Base-by-base conservation (phyloP, 2,113 vertebrate species). In the Narcine bancroftii region DNA sequence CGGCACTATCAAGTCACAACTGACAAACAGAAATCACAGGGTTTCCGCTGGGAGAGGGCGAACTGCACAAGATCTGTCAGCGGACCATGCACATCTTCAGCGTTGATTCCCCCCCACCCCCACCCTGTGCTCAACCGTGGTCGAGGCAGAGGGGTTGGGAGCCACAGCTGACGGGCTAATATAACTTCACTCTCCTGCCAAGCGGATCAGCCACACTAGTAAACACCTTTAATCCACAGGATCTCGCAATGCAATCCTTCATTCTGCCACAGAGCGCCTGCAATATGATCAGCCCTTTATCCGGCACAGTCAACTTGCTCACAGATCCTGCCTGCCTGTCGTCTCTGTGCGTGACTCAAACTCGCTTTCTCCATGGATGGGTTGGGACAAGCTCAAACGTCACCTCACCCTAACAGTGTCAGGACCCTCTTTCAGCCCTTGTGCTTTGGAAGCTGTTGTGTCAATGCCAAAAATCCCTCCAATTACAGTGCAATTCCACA, bases 1-100 rank as follows among this genome's bases (percentile, higher is more conserved):
- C 93, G 93, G 93, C 93, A 95, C 94, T 94, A 94, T 94, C 93
- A 94, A 95, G 93, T 93, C 93, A 93, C 94, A 94, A 95, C 71
- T 95, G 92, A 92, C 92, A 93, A 94, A 93, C 87, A 93, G 94
- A 93, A 93, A 63, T 65, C 92, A 85, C 93, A 92, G 92, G 24
- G 93, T 93, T 96, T 95, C 93, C 76, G 94, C 95, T 96, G 93
- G 94, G 93, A 95, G 94, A 47, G n/a, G 93, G 95, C 95, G 94
- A 94, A 93, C 94, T 73, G 76, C 83, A 94, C 93, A 92, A 93
- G 92, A 95, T 94, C 94, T 94, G 94, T 93, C 93, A 92, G 93
- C 93, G 94, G 94, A 92, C 92, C 87, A 39, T 50, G 92, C 87
- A n/a, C n/a, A 92, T 92, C 92, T 93, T 89, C n/a, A 63, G 45